Conservation (phyloP, 2,113 vertebrate genomes). For the Ancistrus triradiatus region DNA sequence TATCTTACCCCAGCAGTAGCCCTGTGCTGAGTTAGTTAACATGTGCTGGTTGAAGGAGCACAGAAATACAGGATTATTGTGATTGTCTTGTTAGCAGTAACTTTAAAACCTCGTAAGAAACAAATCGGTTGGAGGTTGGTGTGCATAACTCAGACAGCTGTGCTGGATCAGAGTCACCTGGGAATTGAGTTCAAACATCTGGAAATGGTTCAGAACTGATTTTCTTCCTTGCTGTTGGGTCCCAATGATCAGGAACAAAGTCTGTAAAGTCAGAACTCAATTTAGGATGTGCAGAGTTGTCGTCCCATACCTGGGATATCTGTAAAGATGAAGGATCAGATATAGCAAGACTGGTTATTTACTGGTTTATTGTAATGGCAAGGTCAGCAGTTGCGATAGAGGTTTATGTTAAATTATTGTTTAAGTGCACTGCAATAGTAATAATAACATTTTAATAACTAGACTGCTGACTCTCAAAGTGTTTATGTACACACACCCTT, state of each 20-base stretch:
- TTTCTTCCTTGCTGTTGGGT: constrained; percentile 2
- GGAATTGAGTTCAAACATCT: constrained; percentile 37
- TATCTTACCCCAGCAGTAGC: not conserved
- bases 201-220: constrained; percentile 38
- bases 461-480: no score
- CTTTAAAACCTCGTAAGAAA: no score
- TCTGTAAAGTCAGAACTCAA: not conserved
- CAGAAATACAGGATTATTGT: constrained; percentile 10
- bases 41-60: no score
- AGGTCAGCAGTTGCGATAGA: no score
- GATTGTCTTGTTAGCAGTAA: constrained; percentile 16
- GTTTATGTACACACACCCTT: no score
- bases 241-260: constrained; percentile 3
- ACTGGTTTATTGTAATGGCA: no score
- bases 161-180: constrained; percentile 42
- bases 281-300: not conserved
- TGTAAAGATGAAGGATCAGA: not conserved
- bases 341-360: no score
- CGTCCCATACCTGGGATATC: not conserved
- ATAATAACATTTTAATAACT: no score
- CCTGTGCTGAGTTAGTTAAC: not conserved
- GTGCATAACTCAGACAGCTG: constrained; percentile 37
- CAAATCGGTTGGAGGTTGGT: not conserved
- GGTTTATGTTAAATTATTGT: no score
- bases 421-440: no score